Percentiles rank a stretch among this genome's conserved stretches.
These are phyloP conservation scores for Pollachius pollachius DNA, from an alignment of 2,113 vertebrate species.

Conservation along the genomic window DNA sequence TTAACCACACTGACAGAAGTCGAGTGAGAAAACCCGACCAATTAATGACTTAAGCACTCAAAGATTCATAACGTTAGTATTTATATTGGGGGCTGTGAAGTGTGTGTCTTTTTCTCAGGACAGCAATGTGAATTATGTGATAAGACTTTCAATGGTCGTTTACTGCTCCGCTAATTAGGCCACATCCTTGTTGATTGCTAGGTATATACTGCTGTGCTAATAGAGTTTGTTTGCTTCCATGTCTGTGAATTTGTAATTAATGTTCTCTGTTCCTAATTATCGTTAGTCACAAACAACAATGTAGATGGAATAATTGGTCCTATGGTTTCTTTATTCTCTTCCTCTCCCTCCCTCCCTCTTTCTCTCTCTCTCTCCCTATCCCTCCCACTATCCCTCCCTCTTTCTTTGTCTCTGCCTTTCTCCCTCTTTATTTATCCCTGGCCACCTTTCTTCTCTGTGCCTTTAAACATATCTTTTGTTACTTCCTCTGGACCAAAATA, in stretches of 20 bases:
- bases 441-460: constrained; percentile 3
- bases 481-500: no score
- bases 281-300: constrained; percentile 59
- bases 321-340: constrained; percentile 43
- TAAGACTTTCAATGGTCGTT: constrained; percentile 40
- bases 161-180: constrained; percentile 50
- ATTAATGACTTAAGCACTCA: constrained; percentile 31
- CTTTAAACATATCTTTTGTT: no score
- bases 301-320: constrained; percentile 47
- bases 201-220: constrained; percentile 53
- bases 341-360: constrained; percentile 1
- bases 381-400: not conserved
- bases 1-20: no score
- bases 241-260: constrained; percentile 63
- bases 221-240: constrained; percentile 51
- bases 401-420: constrained; percentile 1
- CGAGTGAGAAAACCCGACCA: constrained; percentile 28
- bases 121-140: constrained; percentile 55
- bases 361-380: not conserved
- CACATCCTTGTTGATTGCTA: constrained; percentile 53
- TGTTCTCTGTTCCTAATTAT: constrained; percentile 51
- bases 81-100: constrained; percentile 5
- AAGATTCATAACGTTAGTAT: constrained; percentile 25
- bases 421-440: not conserved
- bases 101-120: not conserved